Conservation (phyloP, 2,888 invertebrate genomes). For the Mongoloraphidia duomilia region DNA sequence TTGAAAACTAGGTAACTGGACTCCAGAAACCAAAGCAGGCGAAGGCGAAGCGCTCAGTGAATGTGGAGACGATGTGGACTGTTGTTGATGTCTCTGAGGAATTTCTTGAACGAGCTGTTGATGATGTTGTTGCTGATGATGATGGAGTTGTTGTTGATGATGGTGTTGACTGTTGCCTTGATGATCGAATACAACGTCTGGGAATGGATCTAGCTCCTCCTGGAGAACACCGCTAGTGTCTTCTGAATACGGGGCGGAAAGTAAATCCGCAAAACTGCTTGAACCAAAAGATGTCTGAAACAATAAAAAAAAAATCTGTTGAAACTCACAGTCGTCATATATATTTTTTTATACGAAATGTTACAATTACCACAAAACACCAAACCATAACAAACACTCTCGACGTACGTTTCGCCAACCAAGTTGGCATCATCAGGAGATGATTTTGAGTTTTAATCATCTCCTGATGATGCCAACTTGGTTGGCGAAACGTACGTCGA, state of each 20-base stretch:
- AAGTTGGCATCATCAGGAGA: too few species aligned
- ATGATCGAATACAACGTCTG: conserved; percentile 39
- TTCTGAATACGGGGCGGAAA: conserved; percentile 58
- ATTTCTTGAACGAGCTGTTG: conserved; percentile 20
- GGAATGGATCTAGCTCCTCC: conserved; percentile 61
- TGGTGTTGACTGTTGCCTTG: conserved; percentile 14
- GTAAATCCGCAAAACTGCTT: conserved; percentile 61
- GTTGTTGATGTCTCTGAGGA: conserved; percentile 19
- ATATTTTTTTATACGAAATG: too few species aligned
- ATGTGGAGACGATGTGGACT: conserved; percentile 4
- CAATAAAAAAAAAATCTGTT: conserved; percentile 22
- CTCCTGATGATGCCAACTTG: too few species aligned
- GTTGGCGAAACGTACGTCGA: too few species aligned
- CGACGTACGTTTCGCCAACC: too few species aligned
- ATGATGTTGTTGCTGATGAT: conserved; percentile 24
- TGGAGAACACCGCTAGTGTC: conserved; percentile 54
- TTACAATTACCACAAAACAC: too few species aligned
- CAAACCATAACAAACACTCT: too few species aligned
- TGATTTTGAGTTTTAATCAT: too few species aligned
- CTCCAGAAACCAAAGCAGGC: conserved; percentile 31
- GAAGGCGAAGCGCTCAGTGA: conserved; percentile 11
- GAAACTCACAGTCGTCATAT: not conserved
- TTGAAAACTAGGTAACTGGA: conserved; percentile 70
- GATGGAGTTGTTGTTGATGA: conserved; percentile 19
- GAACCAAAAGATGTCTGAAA: conserved; percentile 65